Conservation (phyloP, 2,888 invertebrate genomes). For the Pinctada fucata region DNA sequence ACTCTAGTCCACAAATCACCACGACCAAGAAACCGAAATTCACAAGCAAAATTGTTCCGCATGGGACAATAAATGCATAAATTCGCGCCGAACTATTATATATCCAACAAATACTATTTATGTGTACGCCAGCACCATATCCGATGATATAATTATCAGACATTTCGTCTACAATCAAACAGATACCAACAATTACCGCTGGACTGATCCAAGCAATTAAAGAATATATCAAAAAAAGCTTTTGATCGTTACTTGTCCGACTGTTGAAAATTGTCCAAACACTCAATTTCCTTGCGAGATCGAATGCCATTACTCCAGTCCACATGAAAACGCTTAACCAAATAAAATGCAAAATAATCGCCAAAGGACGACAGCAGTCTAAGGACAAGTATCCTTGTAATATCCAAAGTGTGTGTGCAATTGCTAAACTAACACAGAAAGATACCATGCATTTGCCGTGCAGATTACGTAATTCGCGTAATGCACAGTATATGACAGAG, state of each 20-base stretch:
- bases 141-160: constrained; percentile 11
- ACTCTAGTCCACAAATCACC: constrained; percentile 11
- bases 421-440: neutral
- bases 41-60: constrained; percentile 7
- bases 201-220: constrained; percentile 7
- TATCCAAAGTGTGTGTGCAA: neutral
- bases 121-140: neutral
- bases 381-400: neutral
- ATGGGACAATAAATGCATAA: constrained; percentile 6
- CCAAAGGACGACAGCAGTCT: constrained; percentile 6
- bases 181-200: constrained; percentile 1
- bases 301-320: constrained; percentile 29
- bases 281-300: constrained; percentile 17
- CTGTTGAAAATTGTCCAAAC: constrained; percentile 4
- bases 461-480: neutral
- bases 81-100: neutral
- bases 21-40: constrained; percentile 18
- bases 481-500: neutral
- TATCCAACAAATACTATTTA: constrained; percentile 14
- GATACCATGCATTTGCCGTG: constrained; percentile 18
- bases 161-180: constrained; percentile 10
- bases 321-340: constrained; percentile 23
- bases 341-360: constrained; percentile 13
- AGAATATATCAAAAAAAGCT: neutral
- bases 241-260: neutral